These are phyloP conservation scores for Aphelenchoides avenae DNA, from an alignment of 1,140 invertebrate genomes.

Conservation along the genomic window DNA sequence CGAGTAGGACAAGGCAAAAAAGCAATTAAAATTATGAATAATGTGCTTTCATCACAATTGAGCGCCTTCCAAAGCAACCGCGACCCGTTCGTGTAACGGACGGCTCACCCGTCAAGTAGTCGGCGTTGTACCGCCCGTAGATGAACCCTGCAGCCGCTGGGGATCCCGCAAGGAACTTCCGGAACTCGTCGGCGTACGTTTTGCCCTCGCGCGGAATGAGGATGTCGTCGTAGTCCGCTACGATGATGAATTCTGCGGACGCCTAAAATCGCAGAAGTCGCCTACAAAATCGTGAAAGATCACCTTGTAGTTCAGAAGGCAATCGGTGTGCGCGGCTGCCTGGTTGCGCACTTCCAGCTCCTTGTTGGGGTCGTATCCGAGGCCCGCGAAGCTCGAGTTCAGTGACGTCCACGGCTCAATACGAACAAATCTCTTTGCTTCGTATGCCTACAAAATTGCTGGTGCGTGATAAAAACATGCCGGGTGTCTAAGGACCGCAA, in stretches of 20 bases:
- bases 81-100: too few relatives aligned
- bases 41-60: too few relatives aligned
- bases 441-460: slow-evolving; percentile 31
- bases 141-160: slow-evolving; percentile 41
- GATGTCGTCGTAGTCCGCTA: slow-evolving; percentile 49
- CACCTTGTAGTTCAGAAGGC: slow-evolving; percentile 53
- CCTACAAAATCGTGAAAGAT: too few relatives aligned
- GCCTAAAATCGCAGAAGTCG: too few relatives aligned
- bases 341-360: slow-evolving; percentile 51
- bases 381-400: slow-evolving; percentile 4
- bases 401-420: slow-evolving; percentile 38
- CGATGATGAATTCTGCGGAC: slow-evolving; percentile 48
- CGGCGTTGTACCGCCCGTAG: slow-evolving; percentile 43
- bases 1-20: too few relatives aligned
- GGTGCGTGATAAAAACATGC: too few relatives aligned
- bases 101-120: too few relatives aligned
- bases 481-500: too few relatives aligned
- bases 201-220: slow-evolving; percentile 41
- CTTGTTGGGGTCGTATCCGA: slow-evolving; percentile 43
- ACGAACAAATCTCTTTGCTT: slow-evolving; percentile 21
- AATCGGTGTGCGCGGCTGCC: slow-evolving; percentile 52
- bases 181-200: slow-evolving; percentile 44
- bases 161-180: slow-evolving; percentile 5
- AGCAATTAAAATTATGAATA: too few relatives aligned
- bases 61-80: too few relatives aligned